Conservation (phyloP, 2,888 invertebrate species). For the Pomacea canaliculata region DNA sequence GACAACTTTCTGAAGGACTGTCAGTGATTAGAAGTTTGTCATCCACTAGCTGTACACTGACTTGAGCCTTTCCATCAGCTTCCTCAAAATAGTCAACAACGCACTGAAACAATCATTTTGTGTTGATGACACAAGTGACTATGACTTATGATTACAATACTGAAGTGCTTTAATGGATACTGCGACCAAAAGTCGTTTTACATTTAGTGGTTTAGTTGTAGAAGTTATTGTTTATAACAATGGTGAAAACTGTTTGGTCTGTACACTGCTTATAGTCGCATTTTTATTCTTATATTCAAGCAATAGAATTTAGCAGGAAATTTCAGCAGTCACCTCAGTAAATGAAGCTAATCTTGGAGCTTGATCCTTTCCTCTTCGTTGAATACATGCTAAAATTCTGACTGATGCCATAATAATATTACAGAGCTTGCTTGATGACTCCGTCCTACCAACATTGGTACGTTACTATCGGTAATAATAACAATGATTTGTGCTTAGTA, state of each 20-base stretch:
- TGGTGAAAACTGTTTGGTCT: too few relatives aligned
- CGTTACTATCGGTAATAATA: too few relatives aligned
- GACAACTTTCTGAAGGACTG: background rate
- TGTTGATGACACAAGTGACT: background rate
- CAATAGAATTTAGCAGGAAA: too few relatives aligned
- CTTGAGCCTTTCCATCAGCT: conserved; percentile 12
- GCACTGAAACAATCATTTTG: conserved; percentile 22
- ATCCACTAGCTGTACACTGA: conserved; percentile 23
- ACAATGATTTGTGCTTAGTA: too few relatives aligned
- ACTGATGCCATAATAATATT: background rate
- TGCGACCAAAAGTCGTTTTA: too few relatives aligned
- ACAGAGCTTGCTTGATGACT: too few relatives aligned
- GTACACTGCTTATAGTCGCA: too few relatives aligned
- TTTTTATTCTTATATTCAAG: too few relatives aligned
- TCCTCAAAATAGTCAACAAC: conserved; percentile 29
- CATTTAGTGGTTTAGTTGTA: too few relatives aligned
- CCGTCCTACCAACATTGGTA: too few relatives aligned
- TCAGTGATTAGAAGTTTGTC: conserved; percentile 26
- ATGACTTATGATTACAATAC: background rate
- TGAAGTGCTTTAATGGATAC: too few relatives aligned
- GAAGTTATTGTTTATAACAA: too few relatives aligned
- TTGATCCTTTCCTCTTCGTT: conserved; percentile 15
- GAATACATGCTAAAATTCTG: conserved; percentile 26
- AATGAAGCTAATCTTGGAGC: conserved; percentile 24
- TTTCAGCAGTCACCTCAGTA: conserved; percentile 19